Evolutionary conservation across 2,888 invertebrate genomes (phyloP), one percentile per base, ranked within the genome.

Genomic region (Omphaloscelis lunosa): DNA sequence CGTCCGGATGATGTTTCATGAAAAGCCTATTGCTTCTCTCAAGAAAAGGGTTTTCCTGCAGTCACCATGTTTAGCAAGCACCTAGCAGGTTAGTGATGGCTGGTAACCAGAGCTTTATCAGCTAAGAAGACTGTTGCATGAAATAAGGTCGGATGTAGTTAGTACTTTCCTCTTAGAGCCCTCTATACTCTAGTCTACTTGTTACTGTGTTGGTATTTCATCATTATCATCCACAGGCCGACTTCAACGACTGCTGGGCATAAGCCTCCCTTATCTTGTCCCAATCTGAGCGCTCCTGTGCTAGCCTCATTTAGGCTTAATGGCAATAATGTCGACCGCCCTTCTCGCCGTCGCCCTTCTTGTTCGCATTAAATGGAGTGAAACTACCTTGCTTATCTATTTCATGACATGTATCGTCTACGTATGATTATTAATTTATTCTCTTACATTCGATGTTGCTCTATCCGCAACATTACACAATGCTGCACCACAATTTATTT

Each of bases 381-480:
- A 63, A n/a, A 56, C 72, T 83, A 72, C 74, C 48, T 72, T 27
- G 27, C 51, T 63, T 66, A 61, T 62, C 62, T 72, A 48, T 70
- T 56, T 61, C 23, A 59, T 75, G 69, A 1, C 79, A 51, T 20
- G 59, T 69, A 77, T 83, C 59, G 75, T 83, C 66, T 58, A 75
- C 70, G 84, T 78, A 70, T 83, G 41, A 83, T 78, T 83, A 67
- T 83, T n/a, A n/a, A n/a, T n/a, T 78, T 72, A 62, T 78, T 78
- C 61, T 75, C 70, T 61, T 86, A 70, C 72, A 72, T 69, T 78
- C 72, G 20, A 75, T 71, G 68, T 75, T 72, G 34, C 34, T 67
- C 53, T 70, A 39, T 73, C 62, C 77, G 48, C 83, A 67, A 70
- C n/a, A 77, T 73, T 75, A 78, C 79, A 72, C 72, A 83, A 83